Conservation (phyloP, 2,797 vertebrate genomes). For the Cynopterus sphinx region DNA sequence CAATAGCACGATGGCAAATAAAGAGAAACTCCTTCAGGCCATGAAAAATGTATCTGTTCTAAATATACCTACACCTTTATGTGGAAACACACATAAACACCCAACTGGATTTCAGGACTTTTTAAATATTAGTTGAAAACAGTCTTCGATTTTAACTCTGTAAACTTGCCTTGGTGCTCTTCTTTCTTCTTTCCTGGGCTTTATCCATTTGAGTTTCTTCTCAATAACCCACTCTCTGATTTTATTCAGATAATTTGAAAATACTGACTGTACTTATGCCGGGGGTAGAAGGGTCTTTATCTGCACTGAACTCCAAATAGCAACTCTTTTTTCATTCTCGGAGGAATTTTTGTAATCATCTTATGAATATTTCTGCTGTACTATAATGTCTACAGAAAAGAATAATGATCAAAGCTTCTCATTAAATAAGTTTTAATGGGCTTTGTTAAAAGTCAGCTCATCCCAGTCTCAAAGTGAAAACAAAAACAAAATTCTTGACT, state of each 20-base stretch:
- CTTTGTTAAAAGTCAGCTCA: not conserved
- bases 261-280: not conserved
- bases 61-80: not conserved
- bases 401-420: not conserved
- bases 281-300: not conserved
- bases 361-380: not conserved
- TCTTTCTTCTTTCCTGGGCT: not conserved
- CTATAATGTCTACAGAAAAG: not conserved
- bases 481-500: not conserved
- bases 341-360: not conserved
- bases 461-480: not conserved
- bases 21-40: not conserved
- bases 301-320: not conserved
- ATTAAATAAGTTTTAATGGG: not conserved
- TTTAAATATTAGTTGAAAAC: not conserved
- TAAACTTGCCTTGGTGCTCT: not conserved
- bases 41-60: not conserved
- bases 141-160: not conserved
- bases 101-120: not conserved
- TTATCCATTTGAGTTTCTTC: slow-evolving; percentile 49
- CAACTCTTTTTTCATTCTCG: not conserved
- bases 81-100: not conserved
- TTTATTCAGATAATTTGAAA: slow-evolving; percentile 56
- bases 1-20: not conserved
- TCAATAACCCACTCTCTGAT: not conserved